Base-by-base conservation (phyloP, 2,888 invertebrate species). In the Choristoneura rosaceana region DNA sequence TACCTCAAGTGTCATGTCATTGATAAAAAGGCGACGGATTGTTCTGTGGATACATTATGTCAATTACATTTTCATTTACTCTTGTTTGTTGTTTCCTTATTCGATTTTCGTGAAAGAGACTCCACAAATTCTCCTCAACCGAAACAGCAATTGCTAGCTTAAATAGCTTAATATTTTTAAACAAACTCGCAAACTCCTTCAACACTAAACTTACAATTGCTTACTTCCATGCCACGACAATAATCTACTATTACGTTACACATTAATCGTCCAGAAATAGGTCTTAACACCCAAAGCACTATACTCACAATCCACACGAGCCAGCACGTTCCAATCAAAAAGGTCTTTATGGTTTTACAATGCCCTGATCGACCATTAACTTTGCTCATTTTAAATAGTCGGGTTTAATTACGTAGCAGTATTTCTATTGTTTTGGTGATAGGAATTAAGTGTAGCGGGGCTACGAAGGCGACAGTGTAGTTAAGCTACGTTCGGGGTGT, bases 281-380 rank as follows among this genome's bases (percentile, higher is more conserved):
- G 14, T 45, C 25, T 62, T 62, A 25, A 45, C 55, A 10, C 4
- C 25, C 25, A 3, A 52, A 25, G 25, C 25, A 25, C 25, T 25
- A 12, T 10, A 25, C 55, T 25, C 10, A 55, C 52, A 61, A 9
- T 38, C 59, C 41, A 14, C 43, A 55, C 55, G 14, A 25, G 62
- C 61, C 41, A 61, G 63, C 63, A 63, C 63, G 63, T 64, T 50
- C 50, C 50, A 64, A 55, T 55, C 65, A 41, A 55, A 17, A 25
- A 52, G 34, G 38, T 14, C n/a, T 64, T 64, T 50, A 55, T n/a
- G 14, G 41, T 41, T 66, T 66, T 66, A 66, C 52, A 52, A 41
- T 55, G 25, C 65, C 41, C 41, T 66, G 17, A 66, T 66, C 15
- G 55, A 25, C 41, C 55, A 66, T 66, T 55, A 66, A 66, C 3